A percentile compares a stretch with the other conserved stretches of the same genome.
Evolutionary conservation across 2,888 invertebrate species (phyloP).

Genomic region (Andrena bicolor): DNA sequence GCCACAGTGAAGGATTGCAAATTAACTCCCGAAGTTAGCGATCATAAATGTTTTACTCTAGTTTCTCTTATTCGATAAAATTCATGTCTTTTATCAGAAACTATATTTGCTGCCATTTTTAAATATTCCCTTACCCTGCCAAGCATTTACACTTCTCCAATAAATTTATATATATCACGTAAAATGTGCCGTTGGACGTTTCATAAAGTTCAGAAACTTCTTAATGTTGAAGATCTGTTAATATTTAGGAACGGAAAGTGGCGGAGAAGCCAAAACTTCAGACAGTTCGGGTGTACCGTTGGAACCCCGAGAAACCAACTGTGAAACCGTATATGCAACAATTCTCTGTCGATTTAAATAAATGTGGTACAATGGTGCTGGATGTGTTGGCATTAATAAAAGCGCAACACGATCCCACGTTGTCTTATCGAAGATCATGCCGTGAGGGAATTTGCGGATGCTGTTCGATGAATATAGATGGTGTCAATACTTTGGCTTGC

Average conservation of each 20-base stretch:
- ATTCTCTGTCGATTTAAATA: conserved; percentile 88
- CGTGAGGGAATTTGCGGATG: conserved; percentile 90
- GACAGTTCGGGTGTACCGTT: conserved; percentile 85
- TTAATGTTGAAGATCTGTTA: not conserved
- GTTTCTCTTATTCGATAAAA: not conserved
- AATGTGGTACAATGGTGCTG: conserved; percentile 87
- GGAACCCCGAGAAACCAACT: conserved; percentile 86
- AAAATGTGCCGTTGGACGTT: not conserved
- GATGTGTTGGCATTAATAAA: conserved; percentile 88
- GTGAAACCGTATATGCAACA: conserved; percentile 87
- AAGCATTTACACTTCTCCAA: no score
- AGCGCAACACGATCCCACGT: conserved; percentile 87
- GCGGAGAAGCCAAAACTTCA: conserved; percentile 58
- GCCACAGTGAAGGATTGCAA: conserved; percentile 51
- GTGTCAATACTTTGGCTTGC: conserved; percentile 88
- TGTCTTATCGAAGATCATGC: conserved; percentile 88
- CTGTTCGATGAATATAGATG: conserved; percentile 89
- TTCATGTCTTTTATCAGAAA: not conserved
- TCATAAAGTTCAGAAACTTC: not conserved
- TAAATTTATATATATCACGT: no score
- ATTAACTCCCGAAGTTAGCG: conserved; percentile 54
- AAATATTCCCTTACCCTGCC: not conserved
- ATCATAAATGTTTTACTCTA: conserved; percentile 11
- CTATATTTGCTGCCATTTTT: not conserved
- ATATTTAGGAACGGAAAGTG: not conserved